phyloP scores from a whole-genome alignment of 2,888 invertebrate species.

The Troglohyphantes excavatus region DNA sequence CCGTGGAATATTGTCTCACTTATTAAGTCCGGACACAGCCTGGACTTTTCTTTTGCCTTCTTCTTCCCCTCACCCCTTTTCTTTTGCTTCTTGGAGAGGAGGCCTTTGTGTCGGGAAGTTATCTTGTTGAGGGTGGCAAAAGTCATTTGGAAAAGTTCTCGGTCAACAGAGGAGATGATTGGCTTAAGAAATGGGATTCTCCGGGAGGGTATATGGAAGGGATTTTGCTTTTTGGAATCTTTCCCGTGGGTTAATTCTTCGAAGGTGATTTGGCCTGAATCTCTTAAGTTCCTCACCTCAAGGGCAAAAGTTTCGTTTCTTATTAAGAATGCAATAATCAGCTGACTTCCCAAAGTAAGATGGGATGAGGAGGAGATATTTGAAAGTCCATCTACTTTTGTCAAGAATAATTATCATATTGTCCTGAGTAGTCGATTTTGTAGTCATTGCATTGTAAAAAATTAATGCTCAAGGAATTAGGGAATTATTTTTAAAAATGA shows the following conservation, averaged over 20 bases:
- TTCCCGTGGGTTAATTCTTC: conserved; percentile 26
- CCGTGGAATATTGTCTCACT: conserved; percentile 77
- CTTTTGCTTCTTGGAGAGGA: background rate
- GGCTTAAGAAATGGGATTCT: conserved; percentile 52
- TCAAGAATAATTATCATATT: too few relatives aligned
- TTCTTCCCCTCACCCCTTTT: conserved; percentile 36
- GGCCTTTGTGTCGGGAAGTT: conserved; percentile 62
- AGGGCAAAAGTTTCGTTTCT: too few relatives aligned
- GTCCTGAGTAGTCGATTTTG: too few relatives aligned
- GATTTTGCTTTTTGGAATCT: conserved; percentile 28
- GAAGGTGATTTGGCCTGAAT: conserved; percentile 3
- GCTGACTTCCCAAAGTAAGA: too few relatives aligned
- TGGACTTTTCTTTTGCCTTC: conserved; percentile 9
- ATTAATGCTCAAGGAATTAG: too few relatives aligned
- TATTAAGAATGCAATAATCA: too few relatives aligned
- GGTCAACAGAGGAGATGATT: conserved; percentile 75
- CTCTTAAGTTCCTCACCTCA: background rate
- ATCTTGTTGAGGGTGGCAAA: conserved; percentile 56
- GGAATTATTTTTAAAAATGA: too few relatives aligned
- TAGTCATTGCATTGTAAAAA: too few relatives aligned
- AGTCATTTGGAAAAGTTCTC: conserved; percentile 75
- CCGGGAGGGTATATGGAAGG: conserved; percentile 34
- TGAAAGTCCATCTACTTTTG: too few relatives aligned
- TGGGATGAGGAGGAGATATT: too few relatives aligned
- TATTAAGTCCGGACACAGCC: conserved; percentile 75